Base-by-base conservation (phyloP, 30 jellyfish, hydroid and myxozoan species). In the Aurelia sp. region DNA sequence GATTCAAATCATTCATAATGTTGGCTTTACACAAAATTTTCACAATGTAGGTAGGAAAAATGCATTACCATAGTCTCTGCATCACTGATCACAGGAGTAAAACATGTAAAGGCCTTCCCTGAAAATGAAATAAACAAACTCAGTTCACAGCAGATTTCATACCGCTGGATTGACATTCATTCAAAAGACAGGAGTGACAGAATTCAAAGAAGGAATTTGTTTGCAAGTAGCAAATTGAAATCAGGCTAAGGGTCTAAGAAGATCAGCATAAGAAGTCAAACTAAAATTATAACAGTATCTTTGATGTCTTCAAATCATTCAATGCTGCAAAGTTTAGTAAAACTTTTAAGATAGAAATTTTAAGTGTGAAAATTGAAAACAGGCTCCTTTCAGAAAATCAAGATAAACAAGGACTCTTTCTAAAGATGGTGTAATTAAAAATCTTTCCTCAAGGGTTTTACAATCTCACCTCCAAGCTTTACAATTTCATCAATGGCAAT, bases 11-110 rank as follows among this genome's bases (percentile, higher is more conserved):
- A 27, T 38, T 38, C 9, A 38, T 38, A 38, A 38, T 4, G 9
- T 38, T 38, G 50, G 50, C 50, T 38, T 38, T 38, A 38, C 9
- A 38, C 8, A 38, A 38, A 38, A 38, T 38, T 5, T 38, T 38
- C 50, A 4, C 52, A 8, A 44, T 5, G 13, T 9, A 40, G 50
- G 41, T 11, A 67, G 58, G 20, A 67, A 38, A 11, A n/a, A 10
- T 67, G 55, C 11, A 11, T 30, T 87, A 76, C 96, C 96, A 76
- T 76, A 24, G 96, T 87, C 40, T 72, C 88, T 6, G 89, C 96
- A 87, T 87, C 96, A 57, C 96, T 87, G 61, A 87, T 87, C 31
- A 87, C 96, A 24, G 96, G 96, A 6, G 96, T 87, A 63, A 64
- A 87, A 48, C 96, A 87, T 15, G 86, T 75, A 50, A 87, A 87